Percentiles rank a stretch among this genome's conserved stretches.
phyloP scores from a whole-genome alignment of 2,113 vertebrate genomes.

The Mastomys coucha region DNA sequence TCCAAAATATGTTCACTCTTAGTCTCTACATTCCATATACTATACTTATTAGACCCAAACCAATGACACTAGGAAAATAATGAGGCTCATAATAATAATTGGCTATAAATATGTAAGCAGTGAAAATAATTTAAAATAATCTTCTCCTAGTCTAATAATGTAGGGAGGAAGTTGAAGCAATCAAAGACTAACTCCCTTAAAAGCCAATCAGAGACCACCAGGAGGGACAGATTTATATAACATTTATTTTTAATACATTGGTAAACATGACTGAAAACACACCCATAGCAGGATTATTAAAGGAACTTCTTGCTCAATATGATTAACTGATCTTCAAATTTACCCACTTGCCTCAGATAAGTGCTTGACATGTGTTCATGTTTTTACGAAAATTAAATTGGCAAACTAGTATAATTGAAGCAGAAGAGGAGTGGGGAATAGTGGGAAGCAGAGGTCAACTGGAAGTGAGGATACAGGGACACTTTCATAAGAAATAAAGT shows the following conservation, averaged over 20 bases:
- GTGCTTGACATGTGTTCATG: background rate
- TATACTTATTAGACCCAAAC: background rate
- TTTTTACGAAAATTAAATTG: slow-evolving; percentile 50
- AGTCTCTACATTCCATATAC: background rate
- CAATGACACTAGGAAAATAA: background rate
- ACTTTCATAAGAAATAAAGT: slow-evolving; percentile 79
- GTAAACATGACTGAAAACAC: background rate
- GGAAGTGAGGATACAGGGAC: background rate
- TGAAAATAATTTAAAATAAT: background rate
- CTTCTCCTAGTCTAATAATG: background rate
- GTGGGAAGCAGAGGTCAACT: background rate
- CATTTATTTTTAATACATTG: background rate
- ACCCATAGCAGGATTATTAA: background rate
- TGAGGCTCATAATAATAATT: background rate
- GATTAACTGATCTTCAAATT: background rate
- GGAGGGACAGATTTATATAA: background rate
- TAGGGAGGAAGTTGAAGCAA: background rate
- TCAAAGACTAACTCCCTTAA: background rate
- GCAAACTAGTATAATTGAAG: background rate
- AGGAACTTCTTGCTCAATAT: background rate
- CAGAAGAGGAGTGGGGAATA: background rate
- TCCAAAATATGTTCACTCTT: background rate
- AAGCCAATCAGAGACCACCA: background rate
- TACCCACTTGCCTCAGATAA: background rate
- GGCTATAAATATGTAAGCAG: background rate